phyloP scores from a whole-genome alignment of 2,797 vertebrate species.

The Parotocinclus haroldoi region DNA sequence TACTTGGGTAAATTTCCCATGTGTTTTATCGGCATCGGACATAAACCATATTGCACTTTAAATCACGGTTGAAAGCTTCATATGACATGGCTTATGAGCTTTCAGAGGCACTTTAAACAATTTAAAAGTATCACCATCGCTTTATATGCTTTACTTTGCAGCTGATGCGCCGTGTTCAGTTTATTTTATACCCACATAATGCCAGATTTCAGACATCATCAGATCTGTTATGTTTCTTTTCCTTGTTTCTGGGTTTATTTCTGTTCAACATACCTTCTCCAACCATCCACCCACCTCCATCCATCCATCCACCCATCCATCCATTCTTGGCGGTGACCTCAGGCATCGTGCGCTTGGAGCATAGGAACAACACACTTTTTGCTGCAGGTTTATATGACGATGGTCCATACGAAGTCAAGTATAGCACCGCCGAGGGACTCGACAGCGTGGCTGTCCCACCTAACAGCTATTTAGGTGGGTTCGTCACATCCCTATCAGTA shows the following conservation, averaged over 20 bases:
- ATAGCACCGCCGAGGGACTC: slow-evolving; percentile 70
- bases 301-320: background rate
- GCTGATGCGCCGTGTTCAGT: no score
- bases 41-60: no score
- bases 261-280: no score
- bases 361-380: slow-evolving; percentile 81
- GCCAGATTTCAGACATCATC: no score
- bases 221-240: background rate
- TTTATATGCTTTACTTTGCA: no score
- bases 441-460: slow-evolving; percentile 80
- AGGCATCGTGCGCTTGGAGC: slow-evolving; percentile 91
- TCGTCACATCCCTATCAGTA: background rate
- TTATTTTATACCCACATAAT: no score
- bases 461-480: slow-evolving; percentile 95
- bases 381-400: slow-evolving; percentile 78
- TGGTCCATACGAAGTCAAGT: slow-evolving; percentile 90
- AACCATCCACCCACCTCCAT: background rate
- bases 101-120: no score
- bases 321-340: slow-evolving; percentile 6
- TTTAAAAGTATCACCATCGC: no score
- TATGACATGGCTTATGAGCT: no score
- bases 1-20: no score
- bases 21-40: no score
- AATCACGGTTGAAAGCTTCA: no score
- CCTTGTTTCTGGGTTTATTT: background rate